Base-by-base conservation (phyloP, 2,888 invertebrate genomes). In the Cheilosia variabilis region DNA sequence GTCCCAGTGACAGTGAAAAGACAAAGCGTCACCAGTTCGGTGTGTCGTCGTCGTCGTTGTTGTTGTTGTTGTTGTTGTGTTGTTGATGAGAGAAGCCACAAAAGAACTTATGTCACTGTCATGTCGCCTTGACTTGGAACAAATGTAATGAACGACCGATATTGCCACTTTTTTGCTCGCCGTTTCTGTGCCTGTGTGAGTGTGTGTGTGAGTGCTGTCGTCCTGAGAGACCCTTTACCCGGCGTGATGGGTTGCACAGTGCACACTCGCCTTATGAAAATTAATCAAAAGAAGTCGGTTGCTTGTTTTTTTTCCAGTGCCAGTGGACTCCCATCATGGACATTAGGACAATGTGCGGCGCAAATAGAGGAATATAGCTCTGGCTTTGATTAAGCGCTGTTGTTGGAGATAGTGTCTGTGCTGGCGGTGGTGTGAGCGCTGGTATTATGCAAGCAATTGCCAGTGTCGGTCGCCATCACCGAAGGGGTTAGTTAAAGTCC, bases 31-130 rank as follows among this genome's bases (percentile, higher is more conserved):
- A 19, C 45, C 24, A 63, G 19, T 52, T 57, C 9, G 31, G 22
- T 34, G 31, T 34, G 7, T 22, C 24, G 22, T 34, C 53, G 31
- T 31, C 27, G 27, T 27, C 31, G 9, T 31, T 2, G 4, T 31
- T 1, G 31, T 7, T 7, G 31, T 31, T 10, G 37, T 34, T n/a
- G 31, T 41, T 27, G n/a, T 52, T 69, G 68, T 27, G n/a, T 52
- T 69, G 68, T 69, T 77, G 87, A 73, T 78, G 77, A 82, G 87
- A 73, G 82, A 87, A 82, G 81, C 77, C 87, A 82, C 82, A 77
- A 87, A 82, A 82, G 87, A 87, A 87, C 87, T 87, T 78, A 87
- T 87, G 87, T 87, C 87, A 87, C 81, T 87, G 87, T 87, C 87
- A 82, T 87, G 87, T 87, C 73, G 77, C 68, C 65, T 72, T 82